Evolutionary conservation across 2,113 vertebrate genomes (phyloP).

Genomic region (Formicarius rufipectus): DNA sequence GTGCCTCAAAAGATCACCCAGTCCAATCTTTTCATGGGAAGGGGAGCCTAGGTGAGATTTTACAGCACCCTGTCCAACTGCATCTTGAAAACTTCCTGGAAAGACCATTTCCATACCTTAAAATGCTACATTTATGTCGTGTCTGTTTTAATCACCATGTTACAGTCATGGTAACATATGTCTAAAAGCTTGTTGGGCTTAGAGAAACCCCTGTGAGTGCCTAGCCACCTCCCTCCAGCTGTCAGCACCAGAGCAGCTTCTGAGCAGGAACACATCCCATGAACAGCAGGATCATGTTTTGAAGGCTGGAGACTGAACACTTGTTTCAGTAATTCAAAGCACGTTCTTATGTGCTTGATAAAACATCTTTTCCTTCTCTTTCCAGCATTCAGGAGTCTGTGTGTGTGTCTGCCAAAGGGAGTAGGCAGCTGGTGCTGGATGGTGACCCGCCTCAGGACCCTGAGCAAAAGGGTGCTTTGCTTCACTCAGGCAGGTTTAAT

Average conservation of each 20-base stretch:
- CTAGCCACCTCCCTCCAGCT: background rate
- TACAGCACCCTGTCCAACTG: background rate
- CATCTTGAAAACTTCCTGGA: background rate
- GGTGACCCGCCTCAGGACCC: rapidly evolving
- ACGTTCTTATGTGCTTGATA: background rate
- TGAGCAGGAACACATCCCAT: background rate
- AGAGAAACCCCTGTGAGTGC: background rate
- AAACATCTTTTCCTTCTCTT: background rate
- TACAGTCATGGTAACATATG: background rate
- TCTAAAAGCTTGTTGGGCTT: background rate
- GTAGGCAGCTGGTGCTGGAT: background rate
- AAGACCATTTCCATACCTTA: background rate
- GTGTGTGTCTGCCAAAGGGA: background rate
- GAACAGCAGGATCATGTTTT: background rate
- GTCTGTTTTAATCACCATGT: background rate
- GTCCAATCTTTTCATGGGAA: background rate
- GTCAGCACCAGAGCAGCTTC: background rate
- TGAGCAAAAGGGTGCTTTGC: background rate
- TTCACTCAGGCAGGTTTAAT: background rate
- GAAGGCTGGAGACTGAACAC: background rate
- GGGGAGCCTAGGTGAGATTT: background rate
- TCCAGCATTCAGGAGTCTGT: background rate
- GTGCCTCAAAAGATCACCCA: background rate
- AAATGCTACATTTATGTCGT: background rate
- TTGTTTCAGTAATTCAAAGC: background rate